These are phyloP conservation scores for Druon quercuslanigerum DNA, from an alignment of 1,140 invertebrate genomes.

Conservation along the genomic window DNA sequence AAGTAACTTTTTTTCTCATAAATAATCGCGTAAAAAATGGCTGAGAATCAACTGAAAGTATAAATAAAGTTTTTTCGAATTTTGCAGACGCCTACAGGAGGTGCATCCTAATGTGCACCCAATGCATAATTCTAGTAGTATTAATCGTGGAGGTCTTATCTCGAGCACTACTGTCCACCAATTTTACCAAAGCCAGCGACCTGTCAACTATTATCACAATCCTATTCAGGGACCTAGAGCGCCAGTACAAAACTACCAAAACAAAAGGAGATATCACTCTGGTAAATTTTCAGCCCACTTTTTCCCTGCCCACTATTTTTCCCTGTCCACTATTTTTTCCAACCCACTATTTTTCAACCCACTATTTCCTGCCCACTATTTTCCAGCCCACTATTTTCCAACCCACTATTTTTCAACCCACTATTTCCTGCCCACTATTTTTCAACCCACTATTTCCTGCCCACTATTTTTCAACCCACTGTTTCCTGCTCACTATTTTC, in stretches of 20 bases:
- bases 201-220: conserved; percentile 58
- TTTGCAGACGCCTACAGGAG: conserved; percentile 57
- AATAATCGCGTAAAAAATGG: background rate
- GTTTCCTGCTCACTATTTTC: no score
- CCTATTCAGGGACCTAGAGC: conserved; percentile 54
- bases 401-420: no score
- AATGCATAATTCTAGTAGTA: conserved; percentile 36
- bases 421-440: no score
- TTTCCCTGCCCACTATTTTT: no score
- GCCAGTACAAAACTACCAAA: conserved; percentile 66
- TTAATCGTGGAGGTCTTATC: conserved; percentile 50
- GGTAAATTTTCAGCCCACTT: conserved; percentile 43
- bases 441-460: no score
- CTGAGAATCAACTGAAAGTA: background rate
- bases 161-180: conserved; percentile 58
- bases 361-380: no score
- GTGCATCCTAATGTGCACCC: conserved; percentile 49
- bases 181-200: conserved; percentile 62
- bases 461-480: no score
- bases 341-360: no score
- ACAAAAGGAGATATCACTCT: conserved; percentile 66
- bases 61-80: conserved; percentile 31
- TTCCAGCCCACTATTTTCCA: no score
- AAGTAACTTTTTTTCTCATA: conserved; percentile 55
- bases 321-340: no score